These are phyloP conservation scores for Stegodyphus mimosarum DNA, from an alignment of 1,140 invertebrate species.

Conservation along the genomic window DNA sequence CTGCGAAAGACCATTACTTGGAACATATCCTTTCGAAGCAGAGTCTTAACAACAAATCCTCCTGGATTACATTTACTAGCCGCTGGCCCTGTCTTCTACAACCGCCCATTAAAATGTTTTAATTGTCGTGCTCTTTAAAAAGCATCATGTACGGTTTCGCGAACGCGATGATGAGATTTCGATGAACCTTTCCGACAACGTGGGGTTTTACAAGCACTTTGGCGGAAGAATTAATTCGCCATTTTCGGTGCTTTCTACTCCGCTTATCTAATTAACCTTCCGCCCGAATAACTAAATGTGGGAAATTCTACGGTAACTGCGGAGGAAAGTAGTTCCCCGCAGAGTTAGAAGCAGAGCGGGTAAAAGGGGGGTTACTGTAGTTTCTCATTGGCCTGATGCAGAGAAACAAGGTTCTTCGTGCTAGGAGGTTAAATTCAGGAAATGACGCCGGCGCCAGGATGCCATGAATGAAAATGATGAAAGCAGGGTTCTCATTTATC, in stretches of 20 bases:
- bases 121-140: neutral
- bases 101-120: neutral
- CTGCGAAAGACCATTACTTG: too few species aligned
- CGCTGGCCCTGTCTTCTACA: too few species aligned
- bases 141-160: constrained; percentile 3
- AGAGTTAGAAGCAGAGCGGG: constrained; percentile 6
- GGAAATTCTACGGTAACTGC: constrained; percentile 10
- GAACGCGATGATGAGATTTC: constrained; percentile 18
- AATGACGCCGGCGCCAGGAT: too few species aligned
- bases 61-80: too few species aligned
- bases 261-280: constrained; percentile 54
- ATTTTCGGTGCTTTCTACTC: constrained; percentile 39
- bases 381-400: neutral
- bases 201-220: constrained; percentile 2
- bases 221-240: constrained; percentile 51
- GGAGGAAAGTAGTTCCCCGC: constrained; percentile 4
- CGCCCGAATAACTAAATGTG: constrained; percentile 29
- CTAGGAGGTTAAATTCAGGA: too few species aligned
- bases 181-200: neutral
- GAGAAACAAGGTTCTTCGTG: too few species aligned
- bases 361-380: neutral
- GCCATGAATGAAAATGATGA: too few species aligned
- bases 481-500: too few species aligned
- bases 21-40: too few species aligned
- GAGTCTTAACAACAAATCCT: too few species aligned